Evolutionary conservation across 2,797 vertebrate species (phyloP).

Genomic region (Lacerta agilis): DNA sequence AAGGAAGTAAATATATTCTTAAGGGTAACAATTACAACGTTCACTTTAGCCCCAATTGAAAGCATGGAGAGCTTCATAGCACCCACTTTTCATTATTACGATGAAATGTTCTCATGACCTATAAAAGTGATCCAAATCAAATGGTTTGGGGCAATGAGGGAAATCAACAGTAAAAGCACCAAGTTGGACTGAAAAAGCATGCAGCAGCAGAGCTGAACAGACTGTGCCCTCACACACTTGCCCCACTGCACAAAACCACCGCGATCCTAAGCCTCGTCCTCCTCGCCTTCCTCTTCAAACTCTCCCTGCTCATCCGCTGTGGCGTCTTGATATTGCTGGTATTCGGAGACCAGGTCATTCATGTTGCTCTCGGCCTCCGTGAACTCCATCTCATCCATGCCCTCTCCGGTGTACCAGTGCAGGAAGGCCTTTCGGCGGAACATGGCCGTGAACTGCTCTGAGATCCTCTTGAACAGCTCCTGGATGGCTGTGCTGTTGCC

Average conservation of each 20-base stretch:
- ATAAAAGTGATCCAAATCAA: conserved; percentile 58
- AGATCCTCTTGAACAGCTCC: conserved; percentile 82
- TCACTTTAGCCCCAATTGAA: too few relatives aligned
- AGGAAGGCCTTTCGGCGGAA: conserved; percentile 78
- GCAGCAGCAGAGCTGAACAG: conserved; percentile 67
- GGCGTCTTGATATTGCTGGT: too few relatives aligned
- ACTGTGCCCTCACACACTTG: conserved; percentile 59
- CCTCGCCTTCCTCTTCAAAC: conserved; percentile 77
- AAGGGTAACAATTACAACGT: too few relatives aligned
- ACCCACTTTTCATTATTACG: too few relatives aligned
- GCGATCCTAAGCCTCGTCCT: conserved; percentile 78
- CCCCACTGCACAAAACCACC: conserved; percentile 20
- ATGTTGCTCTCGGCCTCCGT: conserved; percentile 25
- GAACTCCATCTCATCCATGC: conserved; percentile 76
- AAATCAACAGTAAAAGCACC: conserved; percentile 67
- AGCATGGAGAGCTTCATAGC: too few relatives aligned
- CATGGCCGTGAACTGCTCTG: conserved; percentile 81
- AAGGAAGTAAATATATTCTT: too few relatives aligned
- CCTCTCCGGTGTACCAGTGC: conserved; percentile 76
- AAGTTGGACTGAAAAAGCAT: conserved; percentile 76
- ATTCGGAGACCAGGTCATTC: too few relatives aligned
- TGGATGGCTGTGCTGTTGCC: conserved; percentile 82
- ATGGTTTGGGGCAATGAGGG: conserved; percentile 12
- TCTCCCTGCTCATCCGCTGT: too few relatives aligned
- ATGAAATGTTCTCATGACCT: conserved; percentile 64